Percentiles rank a stretch among this genome's conserved stretches.
Evolutionary conservation across 64 coral and sea anemone genomes (phyloP).

Genomic region (Cladopsammia gracilis): DNA sequence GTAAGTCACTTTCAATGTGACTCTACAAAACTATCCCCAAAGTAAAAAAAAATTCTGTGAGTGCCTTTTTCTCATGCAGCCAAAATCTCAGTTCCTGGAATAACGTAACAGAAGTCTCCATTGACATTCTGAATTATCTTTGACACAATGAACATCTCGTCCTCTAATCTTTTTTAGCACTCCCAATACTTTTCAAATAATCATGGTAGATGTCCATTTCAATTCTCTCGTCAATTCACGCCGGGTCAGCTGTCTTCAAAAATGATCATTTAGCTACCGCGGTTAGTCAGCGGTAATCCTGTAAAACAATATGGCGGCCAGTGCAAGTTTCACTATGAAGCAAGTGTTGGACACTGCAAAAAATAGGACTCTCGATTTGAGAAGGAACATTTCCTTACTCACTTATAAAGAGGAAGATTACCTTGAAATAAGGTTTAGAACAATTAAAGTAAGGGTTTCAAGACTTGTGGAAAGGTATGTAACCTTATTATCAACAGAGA

Average conservation of each 20-base stretch:
- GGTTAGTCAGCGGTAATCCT: conserved; percentile 41
- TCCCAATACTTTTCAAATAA: conserved; percentile 16
- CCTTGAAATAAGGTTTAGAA: no score
- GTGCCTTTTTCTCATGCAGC: conserved; percentile 21
- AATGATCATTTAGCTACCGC: conserved; percentile 35
- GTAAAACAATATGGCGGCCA: conserved; percentile 57
- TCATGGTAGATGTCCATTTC: conserved; percentile 35
- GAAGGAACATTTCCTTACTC: no score
- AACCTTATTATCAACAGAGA: no score
- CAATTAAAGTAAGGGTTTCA: no score
- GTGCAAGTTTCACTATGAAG: conserved; percentile 11
- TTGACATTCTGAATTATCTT: conserved; percentile 13
- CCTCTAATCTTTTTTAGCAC: conserved; percentile 41
- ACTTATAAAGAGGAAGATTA: no score
- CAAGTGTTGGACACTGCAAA: no score
- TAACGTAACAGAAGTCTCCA: conserved; percentile 45
- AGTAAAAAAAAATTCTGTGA: conserved; percentile 30
- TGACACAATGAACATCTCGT: conserved; percentile 3
- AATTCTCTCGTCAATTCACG: conserved; percentile 36
- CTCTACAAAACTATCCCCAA: conserved; percentile 42
- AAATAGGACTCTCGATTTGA: no score
- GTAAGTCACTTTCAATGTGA: conserved; percentile 21
- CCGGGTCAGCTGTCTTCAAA: conserved; percentile 44
- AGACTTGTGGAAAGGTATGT: no score
- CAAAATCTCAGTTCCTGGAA: conserved; percentile 66